Conservation (phyloP, 1,140 invertebrate genomes). For the Archivesica marissinica region DNA sequence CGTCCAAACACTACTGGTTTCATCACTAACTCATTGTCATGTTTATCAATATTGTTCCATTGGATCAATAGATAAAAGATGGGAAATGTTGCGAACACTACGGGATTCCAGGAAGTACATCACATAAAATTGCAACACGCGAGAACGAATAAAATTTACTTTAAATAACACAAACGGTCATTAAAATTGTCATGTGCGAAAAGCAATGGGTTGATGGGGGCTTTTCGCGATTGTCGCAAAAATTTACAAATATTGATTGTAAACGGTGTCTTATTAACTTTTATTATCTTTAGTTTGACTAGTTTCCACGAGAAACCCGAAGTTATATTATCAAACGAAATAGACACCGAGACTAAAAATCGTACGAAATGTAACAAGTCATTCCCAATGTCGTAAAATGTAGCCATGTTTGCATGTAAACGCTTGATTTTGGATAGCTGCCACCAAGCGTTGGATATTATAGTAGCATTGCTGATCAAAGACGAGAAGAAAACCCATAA, state of each 20-base stretch:
- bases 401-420: slow-evolving; percentile 25
- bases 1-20: slow-evolving; percentile 1
- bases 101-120: slow-evolving; percentile 27
- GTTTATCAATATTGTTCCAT: slow-evolving; percentile 10
- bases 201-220: neutral
- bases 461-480: slow-evolving; percentile 30
- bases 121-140: neutral
- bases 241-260: neutral
- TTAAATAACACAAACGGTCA: slow-evolving; percentile 19
- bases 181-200: slow-evolving; percentile 2
- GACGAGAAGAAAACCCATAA: slow-evolving; percentile 43
- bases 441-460: neutral
- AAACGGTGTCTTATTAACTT: slow-evolving; percentile 34
- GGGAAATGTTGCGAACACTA: neutral
- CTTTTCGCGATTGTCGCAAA: slow-evolving; percentile 33
- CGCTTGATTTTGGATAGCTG: slow-evolving; percentile 27
- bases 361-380: slow-evolving; percentile 1
- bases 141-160: slow-evolving; percentile 23
- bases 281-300: slow-evolving; percentile 13
- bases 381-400: slow-evolving; percentile 35
- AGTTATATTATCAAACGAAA: slow-evolving; percentile 23
- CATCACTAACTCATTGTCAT: neutral
- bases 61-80: slow-evolving; percentile 5
- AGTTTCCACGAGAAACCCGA: neutral
- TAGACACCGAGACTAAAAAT: slow-evolving; percentile 7